Base-by-base conservation (phyloP, 2,888 invertebrate genomes). In the Hyposoter didymator region DNA sequence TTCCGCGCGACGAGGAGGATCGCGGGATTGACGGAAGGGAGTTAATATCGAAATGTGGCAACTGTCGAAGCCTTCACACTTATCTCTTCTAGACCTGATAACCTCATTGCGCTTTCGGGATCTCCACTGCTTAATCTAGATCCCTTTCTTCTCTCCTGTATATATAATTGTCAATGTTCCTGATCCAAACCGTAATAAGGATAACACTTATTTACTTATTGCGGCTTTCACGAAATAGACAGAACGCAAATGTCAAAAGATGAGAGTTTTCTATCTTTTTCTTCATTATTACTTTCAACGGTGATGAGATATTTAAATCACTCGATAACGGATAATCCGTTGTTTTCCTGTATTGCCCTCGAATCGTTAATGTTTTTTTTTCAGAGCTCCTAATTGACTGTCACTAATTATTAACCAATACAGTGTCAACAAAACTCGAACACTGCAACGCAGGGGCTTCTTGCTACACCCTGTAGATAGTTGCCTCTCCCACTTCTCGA, bases 21-120 rank as follows among this genome's bases (percentile, higher is more conserved):
- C 39, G 32, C 39, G 73, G 59, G 64, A 78, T 81, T 28, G 32
- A 49, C 52, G 59, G 73, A 43, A 69, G 74, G 47, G 82, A 82
- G 85, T 82, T 85, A 79, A 85, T 85, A 85, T 85, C 82, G 82
- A 85, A 85, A 85, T 85, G 78, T 82, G 45, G 55, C 82, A 66
- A 59, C 62, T 47, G 64, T n/a, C 49, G n/a, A 67, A 67, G 35
- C 62, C 69, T 55, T 19, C 49, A 74, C 82, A 62, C 69, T 47
- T 49, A 55, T 76, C 76, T 74, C 69, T 70, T 70, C 74, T 52
- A 47, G 78, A 45, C 52, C 78, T 74, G 75, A 82, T 79, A 79
- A 74, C 76, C 70, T 72, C 75, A 7, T 55, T 75, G 35, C 66
- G 19, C 43, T 82, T 79, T 85, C 70, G 55, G 66, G 66, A 82